phyloP scores from a whole-genome alignment of 1,140 invertebrate genomes.

The Drosophila elegans region DNA sequence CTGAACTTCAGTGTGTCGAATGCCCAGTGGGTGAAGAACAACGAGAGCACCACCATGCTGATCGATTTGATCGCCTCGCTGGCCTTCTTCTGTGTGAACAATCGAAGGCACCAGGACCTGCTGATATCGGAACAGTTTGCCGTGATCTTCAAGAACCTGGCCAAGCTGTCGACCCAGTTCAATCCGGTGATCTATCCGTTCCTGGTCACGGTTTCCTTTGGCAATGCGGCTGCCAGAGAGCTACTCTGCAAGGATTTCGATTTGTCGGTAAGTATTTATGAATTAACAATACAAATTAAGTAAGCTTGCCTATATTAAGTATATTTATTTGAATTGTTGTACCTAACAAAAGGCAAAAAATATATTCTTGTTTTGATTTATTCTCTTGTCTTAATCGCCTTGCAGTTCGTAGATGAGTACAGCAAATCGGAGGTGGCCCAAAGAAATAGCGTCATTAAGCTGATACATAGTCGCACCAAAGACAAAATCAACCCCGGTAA shows the following conservation, averaged over 20 bases:
- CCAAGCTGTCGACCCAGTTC: conserved; percentile 85
- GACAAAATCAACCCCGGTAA: conserved; percentile 19
- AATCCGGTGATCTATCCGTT: conserved; percentile 94
- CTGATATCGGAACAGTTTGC: conserved; percentile 73
- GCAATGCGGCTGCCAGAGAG: conserved; percentile 71
- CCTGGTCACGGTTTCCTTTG: conserved; percentile 87
- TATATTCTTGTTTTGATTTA: background rate
- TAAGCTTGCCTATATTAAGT: no score
- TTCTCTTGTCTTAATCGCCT: background rate
- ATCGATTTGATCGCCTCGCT: conserved; percentile 86
- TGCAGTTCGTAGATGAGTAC: conserved; percentile 88
- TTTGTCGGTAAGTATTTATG: conserved; percentile 62
- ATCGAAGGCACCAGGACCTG: conserved; percentile 85
- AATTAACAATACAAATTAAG: no score
- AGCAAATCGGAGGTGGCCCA: conserved; percentile 87
- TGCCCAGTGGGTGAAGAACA: conserved; percentile 77
- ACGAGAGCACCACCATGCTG: conserved; percentile 85
- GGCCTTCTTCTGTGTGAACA: conserved; percentile 86
- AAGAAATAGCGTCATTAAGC: conserved; percentile 86
- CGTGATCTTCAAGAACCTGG: conserved; percentile 78
- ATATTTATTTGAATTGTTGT: no score
- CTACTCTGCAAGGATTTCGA: conserved; percentile 76
- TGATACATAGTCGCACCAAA: conserved; percentile 47
- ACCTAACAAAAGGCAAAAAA: no score
- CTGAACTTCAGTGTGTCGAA: conserved; percentile 91